Base-by-base conservation (phyloP, 2,797 vertebrate genomes). In the Arremon brunneinucha region DNA sequence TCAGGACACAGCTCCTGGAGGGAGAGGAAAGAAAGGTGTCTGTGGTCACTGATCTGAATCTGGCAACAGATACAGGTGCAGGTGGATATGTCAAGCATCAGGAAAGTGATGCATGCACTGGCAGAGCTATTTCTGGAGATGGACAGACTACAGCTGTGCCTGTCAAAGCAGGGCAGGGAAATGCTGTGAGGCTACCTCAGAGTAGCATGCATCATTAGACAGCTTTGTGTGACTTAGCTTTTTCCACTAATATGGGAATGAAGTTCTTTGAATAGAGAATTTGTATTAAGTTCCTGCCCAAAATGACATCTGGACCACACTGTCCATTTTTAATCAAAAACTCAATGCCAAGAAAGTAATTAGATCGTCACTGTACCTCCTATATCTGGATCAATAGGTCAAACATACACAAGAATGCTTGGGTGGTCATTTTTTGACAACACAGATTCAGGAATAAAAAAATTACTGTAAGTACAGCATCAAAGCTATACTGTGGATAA, bases 41-140 rank as follows among this genome's bases (percentile, higher is more conserved):
- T 64, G 37, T 53, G 65, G 59, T 64, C 72, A 75, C 57, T 68
- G 74, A 49, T 49, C 64, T 86, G 75, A 2, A 1, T 67, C 72
- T 68, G 43, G 64, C 46, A 68, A 32, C 28, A 80, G 56, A 35
- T 37, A 67, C 8, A 64, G 49, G 30, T 89, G 53, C 64, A 67
- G 78, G 62, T 84, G 50, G 37, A 23, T 44, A 83, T 24, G 64
- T 77, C 56, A 80, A 77, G 56, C 60, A 62, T 52, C 82, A 75
- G n/a, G 3, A 49, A 91, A 92, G 52, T 64, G 43, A 85, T 43
- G 52, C 47, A 41, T 77, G n/a, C 55, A 14, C 27, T 75, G 43
- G 28, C 49, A 94, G 87, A 83, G 53, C 41, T 91, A 8, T 83
- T 94, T 83, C 82, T 95, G 89, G 57, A 80, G 71, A 80, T 39